Evolutionary conservation across 2,113 vertebrate genomes (phyloP).

Genomic region (Turdus rufiventris): DNA sequence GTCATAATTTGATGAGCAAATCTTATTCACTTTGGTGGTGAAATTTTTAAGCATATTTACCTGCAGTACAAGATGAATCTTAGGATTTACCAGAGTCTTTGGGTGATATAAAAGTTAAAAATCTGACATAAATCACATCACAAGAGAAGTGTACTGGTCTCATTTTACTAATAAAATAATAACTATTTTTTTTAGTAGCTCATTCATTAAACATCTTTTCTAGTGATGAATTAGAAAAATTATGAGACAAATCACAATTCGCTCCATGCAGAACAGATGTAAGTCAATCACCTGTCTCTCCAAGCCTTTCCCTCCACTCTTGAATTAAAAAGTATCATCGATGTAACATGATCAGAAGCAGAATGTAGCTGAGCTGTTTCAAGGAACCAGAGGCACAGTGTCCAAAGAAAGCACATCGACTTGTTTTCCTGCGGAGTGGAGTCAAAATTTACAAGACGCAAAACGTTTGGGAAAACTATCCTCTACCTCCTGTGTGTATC

Average conservation of each 20-base stretch:
- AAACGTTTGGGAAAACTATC: neutral
- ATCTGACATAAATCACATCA: neutral
- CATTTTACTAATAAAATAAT: neutral
- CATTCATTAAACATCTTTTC: neutral
- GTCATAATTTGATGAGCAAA: neutral
- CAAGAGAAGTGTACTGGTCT: neutral
- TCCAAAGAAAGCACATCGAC: neutral
- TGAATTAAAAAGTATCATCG: neutral
- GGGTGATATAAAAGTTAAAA: neutral
- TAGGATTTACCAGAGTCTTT: neutral
- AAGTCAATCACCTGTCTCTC: neutral
- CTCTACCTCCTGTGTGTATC: neutral
- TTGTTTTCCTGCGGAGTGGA: neutral
- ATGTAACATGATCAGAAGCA: neutral
- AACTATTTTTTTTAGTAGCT: neutral
- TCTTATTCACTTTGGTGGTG: neutral
- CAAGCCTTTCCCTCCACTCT: neutral
- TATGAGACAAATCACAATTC: neutral
- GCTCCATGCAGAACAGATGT: neutral
- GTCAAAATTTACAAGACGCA: neutral
- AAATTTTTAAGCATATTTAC: neutral
- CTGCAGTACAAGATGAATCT: neutral
- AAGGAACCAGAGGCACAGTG: neutral
- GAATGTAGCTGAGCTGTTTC: neutral
- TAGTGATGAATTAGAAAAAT: slow-evolving; percentile 5